Conservation (phyloP, 2,797 vertebrate genomes). For the Philypnodon macrostomus region DNA sequence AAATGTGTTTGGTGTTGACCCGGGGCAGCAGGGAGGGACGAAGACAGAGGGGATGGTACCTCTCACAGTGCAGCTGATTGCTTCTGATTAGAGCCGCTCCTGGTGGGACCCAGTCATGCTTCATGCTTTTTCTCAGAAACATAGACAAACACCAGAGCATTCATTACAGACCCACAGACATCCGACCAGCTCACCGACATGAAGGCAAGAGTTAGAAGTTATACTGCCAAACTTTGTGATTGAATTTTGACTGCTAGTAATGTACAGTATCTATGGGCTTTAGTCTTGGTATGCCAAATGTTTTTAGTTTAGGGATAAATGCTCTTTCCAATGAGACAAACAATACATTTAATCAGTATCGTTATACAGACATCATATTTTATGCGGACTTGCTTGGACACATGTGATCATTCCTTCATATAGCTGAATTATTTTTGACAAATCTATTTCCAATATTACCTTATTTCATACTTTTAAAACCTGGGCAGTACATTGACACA, state of each 20-base stretch:
- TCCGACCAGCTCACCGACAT: constrained; percentile 18
- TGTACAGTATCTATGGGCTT: constrained; percentile 11
- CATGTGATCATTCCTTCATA: no score
- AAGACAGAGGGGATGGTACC: constrained; percentile 20
- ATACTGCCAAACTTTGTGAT: background rate
- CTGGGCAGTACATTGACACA: constrained; percentile 9
- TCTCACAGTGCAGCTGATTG: constrained; percentile 51
- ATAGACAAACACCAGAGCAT: constrained; percentile 10
- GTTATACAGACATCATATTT: no score
- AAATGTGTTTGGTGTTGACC: constrained; percentile 35
- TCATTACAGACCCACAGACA: constrained; percentile 25
- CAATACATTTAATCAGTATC: no score
- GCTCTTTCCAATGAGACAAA: no score
- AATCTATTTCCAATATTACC: no score
- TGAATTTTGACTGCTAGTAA: constrained; percentile 12
- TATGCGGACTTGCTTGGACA: no score
- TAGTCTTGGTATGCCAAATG: no score
- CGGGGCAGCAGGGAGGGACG: constrained; percentile 22
- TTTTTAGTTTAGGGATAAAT: no score
- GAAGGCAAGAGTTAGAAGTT: constrained; percentile 12
- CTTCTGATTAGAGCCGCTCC: constrained; percentile 59
- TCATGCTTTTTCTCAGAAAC: constrained; percentile 22
- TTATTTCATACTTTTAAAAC: constrained; percentile 9
- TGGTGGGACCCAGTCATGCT: constrained; percentile 23
- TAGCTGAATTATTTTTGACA: no score